Conservation (phyloP, 2,113 vertebrate species). For the Labeo catla region DNA sequence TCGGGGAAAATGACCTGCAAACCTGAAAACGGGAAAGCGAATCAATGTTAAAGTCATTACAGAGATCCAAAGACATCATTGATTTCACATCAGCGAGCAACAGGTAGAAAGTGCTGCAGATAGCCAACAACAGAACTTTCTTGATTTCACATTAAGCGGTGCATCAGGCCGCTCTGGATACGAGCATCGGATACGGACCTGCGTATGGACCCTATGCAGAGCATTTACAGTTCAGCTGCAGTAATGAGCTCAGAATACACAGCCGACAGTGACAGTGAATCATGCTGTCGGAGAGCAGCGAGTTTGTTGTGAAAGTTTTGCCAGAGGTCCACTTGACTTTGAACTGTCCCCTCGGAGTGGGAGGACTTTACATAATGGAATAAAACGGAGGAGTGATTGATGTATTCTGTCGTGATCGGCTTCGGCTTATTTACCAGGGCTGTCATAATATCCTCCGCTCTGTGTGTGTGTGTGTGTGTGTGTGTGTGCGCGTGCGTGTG, state of each 20-base stretch:
- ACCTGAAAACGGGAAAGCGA: conserved; percentile 73
- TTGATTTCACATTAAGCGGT: not conserved
- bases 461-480: conserved; percentile 10
- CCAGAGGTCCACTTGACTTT: conserved; percentile 56
- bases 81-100: conserved; percentile 22
- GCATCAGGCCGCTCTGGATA: not conserved
- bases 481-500: not conserved
- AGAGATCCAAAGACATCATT: conserved; percentile 10
- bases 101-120: not conserved
- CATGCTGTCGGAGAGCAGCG: not conserved
- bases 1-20: conserved; percentile 98
- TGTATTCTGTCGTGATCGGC: conserved; percentile 59
- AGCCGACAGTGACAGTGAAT: not conserved
- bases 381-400: conserved; percentile 65
- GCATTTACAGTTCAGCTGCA: not conserved
- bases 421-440: conserved; percentile 63
- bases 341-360: conserved; percentile 57
- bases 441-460: conserved; percentile 40
- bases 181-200: not conserved
- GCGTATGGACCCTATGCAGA: not conserved
- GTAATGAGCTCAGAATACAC: not conserved
- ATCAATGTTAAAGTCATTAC: conserved; percentile 40
- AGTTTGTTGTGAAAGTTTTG: conserved; percentile 42
- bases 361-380: conserved; percentile 58
- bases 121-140: conserved; percentile 16